These are phyloP conservation scores for Picus viridis DNA, from an alignment of 2,797 vertebrate species.

Conservation along the genomic window DNA sequence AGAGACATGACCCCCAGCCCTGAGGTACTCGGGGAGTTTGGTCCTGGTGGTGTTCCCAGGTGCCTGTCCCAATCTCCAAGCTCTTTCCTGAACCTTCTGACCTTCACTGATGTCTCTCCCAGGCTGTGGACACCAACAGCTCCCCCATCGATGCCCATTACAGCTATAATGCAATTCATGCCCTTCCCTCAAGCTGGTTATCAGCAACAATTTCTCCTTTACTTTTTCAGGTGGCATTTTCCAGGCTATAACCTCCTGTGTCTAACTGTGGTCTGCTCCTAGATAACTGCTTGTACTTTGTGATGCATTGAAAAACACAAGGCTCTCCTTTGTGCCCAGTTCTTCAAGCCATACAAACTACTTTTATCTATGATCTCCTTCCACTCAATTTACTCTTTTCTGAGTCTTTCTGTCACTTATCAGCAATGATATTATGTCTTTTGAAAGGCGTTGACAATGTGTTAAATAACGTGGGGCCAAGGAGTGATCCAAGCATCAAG, in stretches of 20 bases:
- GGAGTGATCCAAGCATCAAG: neutral
- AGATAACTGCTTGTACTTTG: neutral
- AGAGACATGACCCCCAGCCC: accelerated
- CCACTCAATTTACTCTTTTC: conserved; percentile 13
- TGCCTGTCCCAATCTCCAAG: neutral
- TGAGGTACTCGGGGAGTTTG: neutral
- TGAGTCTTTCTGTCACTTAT: neutral
- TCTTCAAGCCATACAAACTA: neutral
- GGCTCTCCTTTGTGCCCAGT: neutral
- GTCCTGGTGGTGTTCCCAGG: neutral
- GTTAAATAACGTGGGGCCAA: conserved; percentile 11
- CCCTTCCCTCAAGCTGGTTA: neutral
- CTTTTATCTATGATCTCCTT: neutral
- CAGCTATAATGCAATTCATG: neutral
- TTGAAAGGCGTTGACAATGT: conserved; percentile 38
- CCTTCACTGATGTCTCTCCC: neutral
- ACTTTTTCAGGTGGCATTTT: neutral
- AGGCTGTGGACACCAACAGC: neutral
- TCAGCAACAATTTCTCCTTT: neutral
- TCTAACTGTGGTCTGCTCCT: neutral
- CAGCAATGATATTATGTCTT: neutral
- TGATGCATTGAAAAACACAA: neutral
- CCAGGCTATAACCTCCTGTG: neutral
- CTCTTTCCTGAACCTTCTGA: neutral
- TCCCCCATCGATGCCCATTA: neutral